Conservation (phyloP, 2,888 invertebrate species). For the Clusia tigrina region DNA sequence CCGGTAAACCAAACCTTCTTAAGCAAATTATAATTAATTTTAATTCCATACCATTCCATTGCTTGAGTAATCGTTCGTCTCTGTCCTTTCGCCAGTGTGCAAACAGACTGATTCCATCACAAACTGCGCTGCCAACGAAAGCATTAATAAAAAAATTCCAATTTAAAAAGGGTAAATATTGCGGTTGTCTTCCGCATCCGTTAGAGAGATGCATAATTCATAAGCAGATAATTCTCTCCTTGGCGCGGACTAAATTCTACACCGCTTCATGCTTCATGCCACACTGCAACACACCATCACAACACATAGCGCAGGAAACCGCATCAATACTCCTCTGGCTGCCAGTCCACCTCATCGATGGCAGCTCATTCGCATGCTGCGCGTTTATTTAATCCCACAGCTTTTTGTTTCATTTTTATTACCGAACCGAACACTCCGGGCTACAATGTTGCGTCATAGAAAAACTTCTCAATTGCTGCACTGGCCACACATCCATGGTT, state of each 20-base stretch:
- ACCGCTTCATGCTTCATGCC: not conserved
- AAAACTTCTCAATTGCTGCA: not conserved
- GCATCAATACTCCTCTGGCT: no score
- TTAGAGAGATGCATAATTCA: slow-evolving; percentile 5
- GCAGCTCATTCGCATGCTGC: not conserved
- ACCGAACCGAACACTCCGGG: not conserved
- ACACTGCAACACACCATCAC: no score
- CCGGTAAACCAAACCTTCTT: no score
- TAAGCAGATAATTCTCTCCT: slow-evolving; percentile 3
- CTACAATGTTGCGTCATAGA: not conserved
- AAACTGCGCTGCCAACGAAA: no score
- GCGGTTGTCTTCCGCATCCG: not conserved
- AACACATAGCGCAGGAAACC: no score
- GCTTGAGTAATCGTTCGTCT: no score
- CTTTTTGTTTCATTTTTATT: not conserved
- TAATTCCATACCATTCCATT: no score
- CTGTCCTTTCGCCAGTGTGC: no score
- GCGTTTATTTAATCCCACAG: slow-evolving; percentile 8
- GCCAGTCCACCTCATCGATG: no score
- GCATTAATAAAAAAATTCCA: not conserved
- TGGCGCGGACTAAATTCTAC: not conserved
- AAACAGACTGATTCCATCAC: no score
- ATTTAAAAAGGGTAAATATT: slow-evolving; percentile 10
- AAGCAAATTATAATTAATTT: no score
- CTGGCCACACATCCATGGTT: not conserved